Percentiles rank a stretch among this genome's conserved stretches.
phyloP scores from a whole-genome alignment of 2,888 invertebrate genomes.

The Scaptomyza caliginosa region DNA sequence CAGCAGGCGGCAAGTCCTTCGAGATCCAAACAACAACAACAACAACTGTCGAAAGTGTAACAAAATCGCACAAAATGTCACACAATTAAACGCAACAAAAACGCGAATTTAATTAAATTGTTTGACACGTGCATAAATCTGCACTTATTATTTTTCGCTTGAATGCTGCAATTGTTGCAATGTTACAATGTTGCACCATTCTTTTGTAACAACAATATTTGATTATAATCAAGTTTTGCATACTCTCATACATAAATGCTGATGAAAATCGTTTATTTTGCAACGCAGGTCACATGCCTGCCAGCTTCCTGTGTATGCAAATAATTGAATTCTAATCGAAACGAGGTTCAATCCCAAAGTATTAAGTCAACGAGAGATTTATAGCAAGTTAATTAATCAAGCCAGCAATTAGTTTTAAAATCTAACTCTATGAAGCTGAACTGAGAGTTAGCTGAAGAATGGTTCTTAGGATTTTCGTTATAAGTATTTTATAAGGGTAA shows the following conservation, averaged over 20 bases:
- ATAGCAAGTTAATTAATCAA: too few species aligned
- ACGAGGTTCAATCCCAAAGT: not conserved
- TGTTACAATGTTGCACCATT: conserved; percentile 1
- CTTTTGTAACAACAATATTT: conserved; percentile 34
- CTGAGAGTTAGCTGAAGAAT: too few species aligned
- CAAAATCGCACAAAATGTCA: conserved; percentile 29
- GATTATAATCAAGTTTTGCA: conserved; percentile 26
- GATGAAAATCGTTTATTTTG: not conserved
- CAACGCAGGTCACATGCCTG: not conserved
- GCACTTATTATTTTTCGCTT: conserved; percentile 48
- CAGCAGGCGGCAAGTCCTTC: conserved; percentile 14
- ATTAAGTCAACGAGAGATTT: not conserved
- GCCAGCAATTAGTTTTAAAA: too few species aligned
- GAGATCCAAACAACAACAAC: not conserved
- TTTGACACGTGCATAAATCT: conserved; percentile 54
- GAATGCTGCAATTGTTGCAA: conserved; percentile 13
- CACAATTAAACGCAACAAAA: conserved; percentile 34
- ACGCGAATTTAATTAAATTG: conserved; percentile 64
- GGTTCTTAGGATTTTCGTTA: too few species aligned
- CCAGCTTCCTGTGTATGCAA: not conserved
- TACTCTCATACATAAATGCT: not conserved
- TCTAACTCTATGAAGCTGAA: too few species aligned
- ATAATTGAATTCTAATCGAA: not conserved
- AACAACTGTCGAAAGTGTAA: conserved; percentile 15
- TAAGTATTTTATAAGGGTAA: too few species aligned